Percentiles rank a stretch among this genome's conserved stretches.
Conservation (phyloP, 2,888 invertebrate species). For the Sminthurinus aureus region DNA sequence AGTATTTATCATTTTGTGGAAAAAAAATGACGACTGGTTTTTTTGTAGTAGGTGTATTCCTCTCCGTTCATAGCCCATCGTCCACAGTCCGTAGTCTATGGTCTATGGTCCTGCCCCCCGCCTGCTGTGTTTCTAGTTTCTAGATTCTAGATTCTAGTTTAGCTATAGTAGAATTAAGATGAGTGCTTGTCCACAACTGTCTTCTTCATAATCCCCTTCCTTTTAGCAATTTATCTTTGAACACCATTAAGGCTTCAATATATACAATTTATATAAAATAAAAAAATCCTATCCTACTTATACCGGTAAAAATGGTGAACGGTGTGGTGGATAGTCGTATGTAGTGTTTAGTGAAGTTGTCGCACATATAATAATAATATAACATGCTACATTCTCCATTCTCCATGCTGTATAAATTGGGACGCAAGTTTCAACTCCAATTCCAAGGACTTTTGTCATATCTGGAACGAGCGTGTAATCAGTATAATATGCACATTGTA, state of each 20-base stretch:
- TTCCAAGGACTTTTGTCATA: too few relatives aligned
- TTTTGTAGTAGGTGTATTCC: background rate
- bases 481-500: too few relatives aligned
- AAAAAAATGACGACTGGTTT: background rate
- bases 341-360: background rate
- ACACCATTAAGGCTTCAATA: constrained; percentile 6
- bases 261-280: constrained; percentile 17
- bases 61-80: background rate
- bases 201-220: background rate
- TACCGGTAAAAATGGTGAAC: background rate
- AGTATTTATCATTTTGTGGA: constrained; percentile 3
- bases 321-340: background rate
- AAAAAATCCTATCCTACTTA: background rate
- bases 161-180: background rate
- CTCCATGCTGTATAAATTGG: too few relatives aligned
- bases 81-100: too few relatives aligned
- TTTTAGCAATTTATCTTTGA: constrained; percentile 4
- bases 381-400: too few relatives aligned
- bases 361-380: too few relatives aligned
- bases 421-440: too few relatives aligned
- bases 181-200: constrained; percentile 18
- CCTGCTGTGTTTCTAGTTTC: background rate
- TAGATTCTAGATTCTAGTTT: background rate
- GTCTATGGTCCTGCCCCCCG: background rate
- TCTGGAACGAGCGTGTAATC: too few relatives aligned